phyloP scores from a whole-genome alignment of 2,797 vertebrate species.

The Sebastes dallii region DNA sequence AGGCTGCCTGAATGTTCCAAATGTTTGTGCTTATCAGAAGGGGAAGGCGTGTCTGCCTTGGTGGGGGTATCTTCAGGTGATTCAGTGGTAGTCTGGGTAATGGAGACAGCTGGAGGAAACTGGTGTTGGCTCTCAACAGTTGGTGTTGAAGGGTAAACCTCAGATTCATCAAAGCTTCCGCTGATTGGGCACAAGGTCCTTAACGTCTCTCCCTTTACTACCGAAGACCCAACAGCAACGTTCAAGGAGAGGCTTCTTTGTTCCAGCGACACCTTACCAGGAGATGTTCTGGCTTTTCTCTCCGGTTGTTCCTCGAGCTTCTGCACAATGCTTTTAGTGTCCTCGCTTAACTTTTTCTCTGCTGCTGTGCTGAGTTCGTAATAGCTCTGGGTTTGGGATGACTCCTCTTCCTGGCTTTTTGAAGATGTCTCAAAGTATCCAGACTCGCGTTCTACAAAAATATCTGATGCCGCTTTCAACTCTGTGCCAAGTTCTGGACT shows the following conservation, averaged over 20 bases:
- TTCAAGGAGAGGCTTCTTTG: constrained; percentile 61
- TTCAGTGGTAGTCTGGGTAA: constrained; percentile 35
- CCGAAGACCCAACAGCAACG: constrained; percentile 23
- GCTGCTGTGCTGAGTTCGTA: constrained; percentile 88
- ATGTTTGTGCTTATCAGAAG: constrained; percentile 25
- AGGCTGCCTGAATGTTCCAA: constrained; percentile 76
- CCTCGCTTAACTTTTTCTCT: constrained; percentile 50
- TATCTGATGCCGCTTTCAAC: constrained; percentile 12
- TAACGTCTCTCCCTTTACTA: constrained; percentile 21
- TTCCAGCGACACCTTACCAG: constrained; percentile 39
- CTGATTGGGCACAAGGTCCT: constrained; percentile 43
- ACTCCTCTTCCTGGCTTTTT: constrained; percentile 77
- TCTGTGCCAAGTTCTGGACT: constrained; percentile 16
- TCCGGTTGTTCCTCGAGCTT: constrained; percentile 20
- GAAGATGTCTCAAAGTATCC: constrained; percentile 90
- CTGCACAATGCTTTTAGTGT: constrained; percentile 1
- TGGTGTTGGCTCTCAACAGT: constrained; percentile 17
- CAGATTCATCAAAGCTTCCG: constrained; percentile 57
- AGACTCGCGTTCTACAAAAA: not conserved
- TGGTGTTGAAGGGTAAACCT: constrained; percentile 33
- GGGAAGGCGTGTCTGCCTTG: not conserved
- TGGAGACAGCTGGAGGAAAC: constrained; percentile 42
- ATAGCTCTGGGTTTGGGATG: constrained; percentile 84
- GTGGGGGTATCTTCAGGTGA: constrained; percentile 14
- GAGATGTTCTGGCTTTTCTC: not conserved